These are phyloP conservation scores for Caenorhabditis auriculariae DNA, from an alignment of 2,888 invertebrate genomes.

Conservation along the genomic window DNA sequence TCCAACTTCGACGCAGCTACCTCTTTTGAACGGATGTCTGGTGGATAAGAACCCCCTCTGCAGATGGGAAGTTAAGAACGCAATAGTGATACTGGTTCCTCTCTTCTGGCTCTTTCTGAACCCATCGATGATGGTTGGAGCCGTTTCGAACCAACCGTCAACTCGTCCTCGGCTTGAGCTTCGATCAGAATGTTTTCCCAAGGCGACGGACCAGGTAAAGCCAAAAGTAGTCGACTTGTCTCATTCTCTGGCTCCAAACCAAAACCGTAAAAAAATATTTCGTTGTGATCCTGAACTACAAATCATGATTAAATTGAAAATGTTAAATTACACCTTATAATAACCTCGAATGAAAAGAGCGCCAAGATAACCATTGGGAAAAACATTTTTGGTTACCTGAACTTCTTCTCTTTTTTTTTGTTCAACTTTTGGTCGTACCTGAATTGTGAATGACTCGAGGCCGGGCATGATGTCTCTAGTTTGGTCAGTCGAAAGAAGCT, in stretches of 20 bases:
- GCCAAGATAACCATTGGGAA: constrained; percentile 27
- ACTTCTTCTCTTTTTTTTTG: neutral
- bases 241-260: constrained; percentile 47
- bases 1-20: neutral
- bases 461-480: constrained; percentile 55
- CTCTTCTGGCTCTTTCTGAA: neutral
- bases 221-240: constrained; percentile 27
- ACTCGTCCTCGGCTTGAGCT: constrained; percentile 12
- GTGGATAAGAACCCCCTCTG: constrained; percentile 54
- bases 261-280: constrained; percentile 51
- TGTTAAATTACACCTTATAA: constrained; percentile 40
- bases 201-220: constrained; percentile 11
- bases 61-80: constrained; percentile 53
- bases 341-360: constrained; percentile 50
- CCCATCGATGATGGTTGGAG: neutral
- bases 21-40: constrained; percentile 40
- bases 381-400: constrained; percentile 43
- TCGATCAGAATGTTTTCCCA: constrained; percentile 21
- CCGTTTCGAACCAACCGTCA: neutral
- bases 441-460: constrained; percentile 50
- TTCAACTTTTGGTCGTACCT: constrained; percentile 16
- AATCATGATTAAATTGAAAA: neutral
- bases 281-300: constrained; percentile 46
- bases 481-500: constrained; percentile 47
- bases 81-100: constrained; percentile 23